phyloP scores from a whole-genome alignment of 1,140 invertebrate genomes.

The Aphis gossypii region DNA sequence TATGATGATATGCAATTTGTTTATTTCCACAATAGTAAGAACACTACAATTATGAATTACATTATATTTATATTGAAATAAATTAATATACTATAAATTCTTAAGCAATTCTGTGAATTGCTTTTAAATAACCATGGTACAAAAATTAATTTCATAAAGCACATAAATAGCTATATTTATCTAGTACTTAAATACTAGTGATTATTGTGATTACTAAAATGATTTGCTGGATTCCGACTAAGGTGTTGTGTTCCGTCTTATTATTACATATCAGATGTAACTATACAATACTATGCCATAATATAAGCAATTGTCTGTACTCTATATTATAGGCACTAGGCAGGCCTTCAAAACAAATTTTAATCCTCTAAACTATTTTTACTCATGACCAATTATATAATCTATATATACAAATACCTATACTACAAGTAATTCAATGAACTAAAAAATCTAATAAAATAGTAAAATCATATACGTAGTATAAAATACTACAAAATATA shows the following conservation, averaged over 20 bases:
- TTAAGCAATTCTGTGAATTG: background rate
- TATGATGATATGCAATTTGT: background rate
- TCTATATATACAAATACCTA: too few relatives aligned
- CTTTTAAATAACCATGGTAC: background rate
- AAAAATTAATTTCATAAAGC: background rate
- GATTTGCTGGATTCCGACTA: background rate
- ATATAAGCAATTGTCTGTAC: background rate
- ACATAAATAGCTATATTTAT: too few relatives aligned
- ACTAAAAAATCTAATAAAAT: too few relatives aligned
- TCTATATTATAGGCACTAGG: background rate
- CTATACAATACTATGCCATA: too few relatives aligned
- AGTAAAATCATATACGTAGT: too few relatives aligned
- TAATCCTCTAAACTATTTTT: background rate
- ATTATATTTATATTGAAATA: background rate
- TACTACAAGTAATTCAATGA: background rate
- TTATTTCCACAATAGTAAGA: background rate
- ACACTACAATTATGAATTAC: background rate
- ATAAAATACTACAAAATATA: too few relatives aligned
- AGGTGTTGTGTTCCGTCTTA: background rate
- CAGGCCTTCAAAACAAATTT: background rate
- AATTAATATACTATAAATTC: background rate
- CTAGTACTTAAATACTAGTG: background rate
- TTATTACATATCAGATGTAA: background rate
- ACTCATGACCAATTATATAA: background rate
- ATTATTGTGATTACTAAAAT: background rate